phyloP scores from a whole-genome alignment of 1,140 invertebrate genomes.

The Drosophila melanogaster region DNA sequence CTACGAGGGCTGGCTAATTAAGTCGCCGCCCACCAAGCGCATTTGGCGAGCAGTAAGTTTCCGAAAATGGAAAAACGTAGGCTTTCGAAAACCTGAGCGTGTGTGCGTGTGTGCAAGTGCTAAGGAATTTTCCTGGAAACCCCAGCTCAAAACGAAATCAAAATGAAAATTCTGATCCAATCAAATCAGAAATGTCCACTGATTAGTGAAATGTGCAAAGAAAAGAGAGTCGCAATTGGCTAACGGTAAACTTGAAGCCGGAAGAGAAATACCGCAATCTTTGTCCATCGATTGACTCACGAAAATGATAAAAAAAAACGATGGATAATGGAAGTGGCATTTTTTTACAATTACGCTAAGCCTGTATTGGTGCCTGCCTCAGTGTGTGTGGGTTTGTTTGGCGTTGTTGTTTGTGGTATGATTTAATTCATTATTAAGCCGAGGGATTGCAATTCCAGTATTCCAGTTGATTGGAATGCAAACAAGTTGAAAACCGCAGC shows the following conservation, averaged over 20 bases:
- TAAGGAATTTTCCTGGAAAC: slow-evolving; percentile 9
- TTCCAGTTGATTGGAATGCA: slow-evolving; percentile 66
- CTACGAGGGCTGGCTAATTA: slow-evolving; percentile 95
- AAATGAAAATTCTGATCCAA: background rate
- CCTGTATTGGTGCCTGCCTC: slow-evolving; percentile 34
- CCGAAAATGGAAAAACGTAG: background rate
- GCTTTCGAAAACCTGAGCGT: background rate
- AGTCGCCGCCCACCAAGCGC: slow-evolving; percentile 94
- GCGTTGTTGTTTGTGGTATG: slow-evolving; percentile 55
- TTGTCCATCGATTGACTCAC: slow-evolving; percentile 57
- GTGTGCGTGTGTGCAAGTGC: background rate
- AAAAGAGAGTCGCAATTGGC: slow-evolving; percentile 25
- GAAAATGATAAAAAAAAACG: slow-evolving; percentile 44
- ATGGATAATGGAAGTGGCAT: slow-evolving; percentile 59
- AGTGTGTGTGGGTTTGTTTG: slow-evolving; percentile 57
- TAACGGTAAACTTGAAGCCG: slow-evolving; percentile 42
- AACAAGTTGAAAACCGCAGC: slow-evolving; percentile 70
- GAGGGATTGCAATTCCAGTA: slow-evolving; percentile 27
- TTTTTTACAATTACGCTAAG: slow-evolving; percentile 63
- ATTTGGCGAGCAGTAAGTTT: slow-evolving; percentile 94
- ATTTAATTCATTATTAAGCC: slow-evolving; percentile 79
- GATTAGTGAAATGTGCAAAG: slow-evolving; percentile 51
- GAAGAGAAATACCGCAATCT: slow-evolving; percentile 26
- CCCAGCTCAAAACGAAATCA: slow-evolving; percentile 8
- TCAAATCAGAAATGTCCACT: slow-evolving; percentile 39